A percentile compares a stretch with the other conserved stretches of the same genome.
These are phyloP conservation scores for Plumapathes pennacea DNA, from an alignment of 92 coral and sea anemone species.

Conservation along the genomic window DNA sequence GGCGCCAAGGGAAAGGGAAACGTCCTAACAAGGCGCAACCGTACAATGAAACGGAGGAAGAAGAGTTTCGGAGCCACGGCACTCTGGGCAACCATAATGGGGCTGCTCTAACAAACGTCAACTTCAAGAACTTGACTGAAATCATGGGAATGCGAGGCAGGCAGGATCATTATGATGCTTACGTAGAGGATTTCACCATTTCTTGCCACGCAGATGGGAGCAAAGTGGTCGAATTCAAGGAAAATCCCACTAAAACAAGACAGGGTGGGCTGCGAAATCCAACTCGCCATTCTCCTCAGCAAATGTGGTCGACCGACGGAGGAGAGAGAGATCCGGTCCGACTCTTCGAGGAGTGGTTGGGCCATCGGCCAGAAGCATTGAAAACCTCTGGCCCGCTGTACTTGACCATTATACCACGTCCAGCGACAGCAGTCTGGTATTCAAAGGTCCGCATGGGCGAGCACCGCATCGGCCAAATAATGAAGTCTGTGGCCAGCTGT, in stretches of 20 bases:
- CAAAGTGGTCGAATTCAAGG: constrained; percentile 11
- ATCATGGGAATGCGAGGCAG: constrained; percentile 35
- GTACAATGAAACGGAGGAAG: constrained; percentile 17
- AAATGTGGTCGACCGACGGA: constrained; percentile 47
- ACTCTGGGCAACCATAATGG: constrained; percentile 28
- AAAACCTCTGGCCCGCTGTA: constrained; percentile 31
- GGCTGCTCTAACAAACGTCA: constrained; percentile 2
- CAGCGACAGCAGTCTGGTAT: constrained; percentile 10
- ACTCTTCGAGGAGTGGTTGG: constrained; percentile 33
- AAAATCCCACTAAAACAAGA: constrained; percentile 30
- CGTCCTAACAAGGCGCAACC: constrained; percentile 30
- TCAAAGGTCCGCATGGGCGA: constrained; percentile 38
- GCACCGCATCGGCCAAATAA: constrained; percentile 34
- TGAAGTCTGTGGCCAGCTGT: constrained; percentile 38
- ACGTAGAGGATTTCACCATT: constrained; percentile 30
- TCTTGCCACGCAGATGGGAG: constrained; percentile 9
- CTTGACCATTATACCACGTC: constrained; percentile 12
- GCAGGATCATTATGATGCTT: constrained; percentile 46
- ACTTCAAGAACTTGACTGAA: constrained; percentile 27
- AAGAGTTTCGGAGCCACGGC: constrained; percentile 25
- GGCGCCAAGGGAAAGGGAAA: constrained; percentile 41
- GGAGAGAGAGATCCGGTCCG: constrained; percentile 45
- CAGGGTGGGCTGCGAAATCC: constrained; percentile 29
- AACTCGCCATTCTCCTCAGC: constrained; percentile 25
- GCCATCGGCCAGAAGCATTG: constrained; percentile 15